Evolutionary conservation across 2,888 invertebrate genomes (phyloP), one percentile per base, ranked within the genome.

Genomic region (Mythimna lalbum): DNA sequence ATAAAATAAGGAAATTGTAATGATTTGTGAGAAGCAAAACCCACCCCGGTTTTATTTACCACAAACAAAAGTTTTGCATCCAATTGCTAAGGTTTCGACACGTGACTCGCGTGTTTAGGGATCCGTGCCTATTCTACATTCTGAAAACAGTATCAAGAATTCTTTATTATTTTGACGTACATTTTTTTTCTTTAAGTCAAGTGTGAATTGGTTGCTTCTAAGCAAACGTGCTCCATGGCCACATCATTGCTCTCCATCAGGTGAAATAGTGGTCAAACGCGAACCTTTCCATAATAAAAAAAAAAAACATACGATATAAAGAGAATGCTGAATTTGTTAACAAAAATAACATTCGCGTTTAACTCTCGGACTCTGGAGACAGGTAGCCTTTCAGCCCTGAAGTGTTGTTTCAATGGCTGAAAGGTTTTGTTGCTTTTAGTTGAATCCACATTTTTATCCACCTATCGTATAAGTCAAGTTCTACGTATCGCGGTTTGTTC

Each of bases 361-460:
- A 17, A 17, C 17, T 4, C 17, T 43, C 17, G 43, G 43, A 43
- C 43, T 43, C 17, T 7, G 47, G 47, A 19, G 5, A 47, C 47
- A 4, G 19, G 19, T 47, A 6, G 47, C 47, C 47, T 47, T 6
- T 47, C 19, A 19, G n/a, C 2, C 19, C 47, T 49, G 47, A 49
- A 49, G 47, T 49, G 47, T 49, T 49, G 47, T n/a, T n/a, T 49
- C 47, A 49, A 19, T 49, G n/a, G 47, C n/a, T n/a, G n/a, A 49
- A n/a, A n/a, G 14, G 47, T 49, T 49, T 47, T 19, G n/a, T n/a
- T 49, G n/a, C 19, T n/a, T 49, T 49, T n/a, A 49, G 19, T n/a
- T 49, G n/a, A 49, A n/a, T n/a, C 19, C n/a, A 49, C 47, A 49
- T n/a, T n/a, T 49, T 49, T n/a, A 49, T n/a, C 47, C n/a, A 49